Base-by-base conservation (phyloP, 2,888 invertebrate genomes). In the Melanargia galathea region DNA sequence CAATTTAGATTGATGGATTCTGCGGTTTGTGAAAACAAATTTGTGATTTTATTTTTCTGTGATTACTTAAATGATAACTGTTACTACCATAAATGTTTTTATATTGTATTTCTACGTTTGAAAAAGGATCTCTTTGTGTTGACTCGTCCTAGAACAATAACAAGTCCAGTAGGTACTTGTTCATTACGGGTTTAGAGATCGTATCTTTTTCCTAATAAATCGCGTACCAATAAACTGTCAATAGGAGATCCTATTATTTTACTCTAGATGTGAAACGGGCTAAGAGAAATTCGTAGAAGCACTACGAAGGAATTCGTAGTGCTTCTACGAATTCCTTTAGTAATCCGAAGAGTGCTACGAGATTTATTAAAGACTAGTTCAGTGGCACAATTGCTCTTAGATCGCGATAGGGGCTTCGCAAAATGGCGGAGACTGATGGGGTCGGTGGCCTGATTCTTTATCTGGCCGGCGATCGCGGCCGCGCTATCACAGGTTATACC, bases 261-360 rank as follows among this genome's bases (percentile, higher is more conserved):
- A 24, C 24, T n/a, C 22, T n/a, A 40, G 98, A 99, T 11, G 84
- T 98, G 58, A 98, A 97, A 76, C 85, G 97, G 58, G 96, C 95
- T 40, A n/a, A n/a, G n/a, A n/a, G n/a, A n/a, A n/a, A n/a, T n/a
- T n/a, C n/a, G n/a, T n/a, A n/a, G n/a, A n/a, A n/a, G n/a, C n/a
- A n/a, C n/a, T n/a, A n/a, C n/a, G n/a, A n/a, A n/a, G n/a, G n/a
- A n/a, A n/a, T n/a, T n/a, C n/a, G n/a, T n/a, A 93, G 95, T 69
- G 96, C 98, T 0, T 92, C 98, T 45, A 97, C 96, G 0, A 98
- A 98, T 85, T 93, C 95, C 35, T 97, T 98, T 0, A n/a, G n/a
- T n/a, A 97, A 97, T 87, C 98, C 98, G 6, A 98, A 98, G n/a
- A 97, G 97, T 0, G 95, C 96, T 5, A 84, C 95, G n/a, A 98